A percentile compares a stretch with the other conserved stretches of the same genome.
Evolutionary conservation across 2,113 vertebrate genomes (phyloP).

Genomic region (Athene noctua): DNA sequence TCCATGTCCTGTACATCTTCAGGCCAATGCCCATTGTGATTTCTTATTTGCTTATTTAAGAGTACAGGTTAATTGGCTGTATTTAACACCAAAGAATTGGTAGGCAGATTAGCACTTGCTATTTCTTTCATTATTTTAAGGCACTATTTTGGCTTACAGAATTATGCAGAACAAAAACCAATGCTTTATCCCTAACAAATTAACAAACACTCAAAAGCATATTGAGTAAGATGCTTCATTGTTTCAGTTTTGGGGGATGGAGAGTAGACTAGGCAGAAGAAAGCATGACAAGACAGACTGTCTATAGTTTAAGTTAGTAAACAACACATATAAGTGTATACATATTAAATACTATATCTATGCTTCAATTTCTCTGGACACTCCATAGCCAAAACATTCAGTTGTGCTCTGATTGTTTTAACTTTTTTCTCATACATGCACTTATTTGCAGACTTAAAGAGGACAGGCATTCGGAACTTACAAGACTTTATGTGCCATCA

Average conservation of each 20-base stretch:
- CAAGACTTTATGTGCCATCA: not conserved
- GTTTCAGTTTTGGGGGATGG: not conserved
- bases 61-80: not conserved
- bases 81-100: not conserved
- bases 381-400: not conserved
- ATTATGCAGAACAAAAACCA: not conserved
- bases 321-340: not conserved
- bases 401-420: not conserved
- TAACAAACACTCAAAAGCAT: not conserved
- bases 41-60: not conserved
- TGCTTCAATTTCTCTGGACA: not conserved
- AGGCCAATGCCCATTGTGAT: not conserved
- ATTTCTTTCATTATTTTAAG: not conserved
- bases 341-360: fast-evolving
- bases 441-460: not conserved
- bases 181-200: not conserved
- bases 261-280: not conserved
- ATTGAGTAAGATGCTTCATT: not conserved
- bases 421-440: not conserved
- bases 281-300: not conserved
- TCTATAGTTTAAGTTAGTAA: not conserved
- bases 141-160: not conserved
- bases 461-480: not conserved
- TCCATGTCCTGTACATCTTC: fast-evolving
- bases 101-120: not conserved